Percentiles rank a stretch among this genome's conserved stretches.
Evolutionary conservation across 2,888 invertebrate genomes (phyloP).

Genomic region (Drosophila monieri): DNA sequence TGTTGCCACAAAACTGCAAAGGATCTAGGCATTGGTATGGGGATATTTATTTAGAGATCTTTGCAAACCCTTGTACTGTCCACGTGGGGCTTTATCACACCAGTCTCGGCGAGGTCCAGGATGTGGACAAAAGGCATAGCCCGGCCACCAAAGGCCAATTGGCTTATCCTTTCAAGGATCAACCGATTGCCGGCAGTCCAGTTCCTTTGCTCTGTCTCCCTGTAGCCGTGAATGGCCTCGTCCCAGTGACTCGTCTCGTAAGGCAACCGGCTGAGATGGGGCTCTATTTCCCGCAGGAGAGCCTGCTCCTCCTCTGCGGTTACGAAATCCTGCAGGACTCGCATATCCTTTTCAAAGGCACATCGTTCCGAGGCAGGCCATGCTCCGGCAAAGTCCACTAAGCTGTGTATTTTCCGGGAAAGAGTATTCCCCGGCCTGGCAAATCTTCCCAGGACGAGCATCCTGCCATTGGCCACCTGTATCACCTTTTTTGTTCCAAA

Average conservation of each 20-base stretch:
- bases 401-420: not conserved
- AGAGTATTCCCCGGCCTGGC: not conserved
- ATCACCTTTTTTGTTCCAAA: not conserved
- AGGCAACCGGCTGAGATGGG: slow-evolving; percentile 92
- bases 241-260: slow-evolving; percentile 99
- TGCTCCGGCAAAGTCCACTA: slow-evolving; percentile 76
- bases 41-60: not conserved
- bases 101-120: slow-evolving; percentile 94
- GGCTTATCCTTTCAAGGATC: slow-evolving; percentile 88
- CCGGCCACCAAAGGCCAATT: slow-evolving; percentile 88
- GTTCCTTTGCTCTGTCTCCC: slow-evolving; percentile 94
- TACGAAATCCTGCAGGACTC: slow-evolving; percentile 91
- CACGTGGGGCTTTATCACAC: slow-evolving; percentile 98
- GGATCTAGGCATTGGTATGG: not conserved
- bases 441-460: not conserved
- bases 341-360: slow-evolving; percentile 86
- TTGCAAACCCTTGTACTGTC: slow-evolving; percentile 93
- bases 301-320: slow-evolving; percentile 89
- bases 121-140: slow-evolving; percentile 93
- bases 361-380: slow-evolving; percentile 81
- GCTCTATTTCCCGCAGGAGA: slow-evolving; percentile 93
- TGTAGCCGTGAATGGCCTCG: slow-evolving; percentile 98
- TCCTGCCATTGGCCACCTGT: not conserved
- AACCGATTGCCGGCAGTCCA: slow-evolving; percentile 90
- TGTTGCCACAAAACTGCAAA: slow-evolving; percentile 97